Evolutionary conservation across 2,797 vertebrate species (phyloP).

Genomic region (Poeciliopsis turneri): DNA sequence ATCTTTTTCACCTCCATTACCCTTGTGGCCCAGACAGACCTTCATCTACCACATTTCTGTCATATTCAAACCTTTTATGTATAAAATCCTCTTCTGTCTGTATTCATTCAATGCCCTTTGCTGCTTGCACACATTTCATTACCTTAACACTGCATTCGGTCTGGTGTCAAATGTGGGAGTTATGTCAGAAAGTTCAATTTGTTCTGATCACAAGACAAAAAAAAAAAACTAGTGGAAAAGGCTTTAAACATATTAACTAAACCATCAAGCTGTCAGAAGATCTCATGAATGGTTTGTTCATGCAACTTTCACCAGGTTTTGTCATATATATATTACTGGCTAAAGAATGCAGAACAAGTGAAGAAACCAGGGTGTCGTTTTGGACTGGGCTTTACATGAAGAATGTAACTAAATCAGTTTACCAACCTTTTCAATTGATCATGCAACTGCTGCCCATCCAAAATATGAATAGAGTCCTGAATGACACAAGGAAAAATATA

Average conservation of each 20-base stretch:
- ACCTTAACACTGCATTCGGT: conserved; percentile 14
- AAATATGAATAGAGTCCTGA: neutral
- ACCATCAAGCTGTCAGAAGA: no score
- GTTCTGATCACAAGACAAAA: no score
- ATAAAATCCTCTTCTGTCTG: conserved; percentile 17
- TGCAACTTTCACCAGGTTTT: no score
- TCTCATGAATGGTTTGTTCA: no score
- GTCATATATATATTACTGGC: no score
- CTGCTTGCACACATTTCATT: neutral
- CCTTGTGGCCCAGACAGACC: conserved; percentile 29
- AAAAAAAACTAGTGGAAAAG: no score
- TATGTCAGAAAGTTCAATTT: no score
- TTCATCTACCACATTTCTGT: conserved; percentile 43
- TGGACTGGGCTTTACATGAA: neutral
- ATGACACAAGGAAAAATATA: no score
- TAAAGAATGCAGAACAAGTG: no score
- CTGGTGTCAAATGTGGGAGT: no score
- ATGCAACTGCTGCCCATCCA: neutral
- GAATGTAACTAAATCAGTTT: neutral
- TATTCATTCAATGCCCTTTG: conserved; percentile 28
- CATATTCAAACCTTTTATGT: conserved; percentile 52
- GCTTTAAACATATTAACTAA: no score
- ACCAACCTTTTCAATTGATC: neutral
- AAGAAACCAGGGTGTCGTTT: no score
- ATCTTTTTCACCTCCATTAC: conserved; percentile 30